phyloP scores from a whole-genome alignment of 2,113 vertebrate species.

The Nannobrachium achirus region DNA sequence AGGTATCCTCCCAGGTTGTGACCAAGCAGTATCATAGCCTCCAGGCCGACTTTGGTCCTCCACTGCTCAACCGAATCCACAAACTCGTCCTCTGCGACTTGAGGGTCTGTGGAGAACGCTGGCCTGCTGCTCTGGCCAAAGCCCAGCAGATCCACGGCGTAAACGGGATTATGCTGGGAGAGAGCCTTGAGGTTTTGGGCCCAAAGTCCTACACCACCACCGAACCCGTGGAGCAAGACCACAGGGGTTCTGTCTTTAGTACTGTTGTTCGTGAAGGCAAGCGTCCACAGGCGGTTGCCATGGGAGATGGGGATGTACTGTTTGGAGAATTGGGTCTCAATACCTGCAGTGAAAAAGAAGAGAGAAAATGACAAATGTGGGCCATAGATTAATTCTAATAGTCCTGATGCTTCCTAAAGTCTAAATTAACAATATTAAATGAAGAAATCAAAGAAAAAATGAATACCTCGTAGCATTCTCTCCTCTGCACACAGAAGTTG shows the following conservation, averaged over 20 bases:
- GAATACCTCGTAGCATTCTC: slow-evolving; percentile 89
- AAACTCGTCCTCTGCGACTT: slow-evolving; percentile 90
- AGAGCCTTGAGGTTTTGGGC: slow-evolving; percentile 92
- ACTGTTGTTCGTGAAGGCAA: slow-evolving; percentile 76
- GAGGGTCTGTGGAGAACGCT: slow-evolving; percentile 83
- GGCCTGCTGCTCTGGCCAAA: slow-evolving; percentile 95
- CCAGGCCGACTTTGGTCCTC: slow-evolving; percentile 85
- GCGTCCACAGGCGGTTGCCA: slow-evolving; percentile 89
- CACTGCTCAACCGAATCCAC: slow-evolving; percentile 94
- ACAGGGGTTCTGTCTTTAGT: slow-evolving; percentile 84
- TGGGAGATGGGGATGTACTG: slow-evolving; percentile 82
- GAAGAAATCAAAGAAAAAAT: too few species aligned
- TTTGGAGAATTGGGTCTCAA: slow-evolving; percentile 82
- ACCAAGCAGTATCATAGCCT: slow-evolving; percentile 90
- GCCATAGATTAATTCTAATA: too few species aligned
- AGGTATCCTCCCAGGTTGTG: slow-evolving; percentile 96
- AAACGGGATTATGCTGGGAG: slow-evolving; percentile 84
- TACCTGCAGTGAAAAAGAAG: slow-evolving; percentile 76
- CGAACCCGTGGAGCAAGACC: slow-evolving; percentile 94
- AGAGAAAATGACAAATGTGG: too few species aligned
- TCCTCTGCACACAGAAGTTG: slow-evolving; percentile 91
- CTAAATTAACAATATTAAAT: too few species aligned
- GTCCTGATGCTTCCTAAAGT: too few species aligned
- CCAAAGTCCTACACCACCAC: slow-evolving; percentile 94
- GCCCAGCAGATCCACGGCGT: slow-evolving; percentile 91